Base-by-base conservation (phyloP, 1,140 invertebrate genomes). In the Streblospio benedicti region DNA sequence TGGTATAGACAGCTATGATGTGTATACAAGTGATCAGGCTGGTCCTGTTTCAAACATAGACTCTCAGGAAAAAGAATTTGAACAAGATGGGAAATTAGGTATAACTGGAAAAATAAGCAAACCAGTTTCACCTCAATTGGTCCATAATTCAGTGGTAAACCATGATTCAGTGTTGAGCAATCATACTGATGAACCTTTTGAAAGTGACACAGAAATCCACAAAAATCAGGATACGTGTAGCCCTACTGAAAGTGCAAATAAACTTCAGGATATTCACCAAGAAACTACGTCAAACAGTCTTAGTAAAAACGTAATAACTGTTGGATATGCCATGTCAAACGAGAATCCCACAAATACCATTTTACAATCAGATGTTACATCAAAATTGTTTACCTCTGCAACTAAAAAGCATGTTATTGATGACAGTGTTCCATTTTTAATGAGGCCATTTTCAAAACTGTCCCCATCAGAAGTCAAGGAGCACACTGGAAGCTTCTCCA, bases 111-210 rank as follows among this genome's bases (percentile, higher is more conserved):
- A 47, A 12, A 9, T 6, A 47, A 47, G 23, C 25, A 23, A 18
- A 23, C 45, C 25, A 2, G 23, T 47, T 47, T 9, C 45, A 47
- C 9, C 45, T 32, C 51, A 33, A 30, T 30, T 32, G 51, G 5
- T n/a, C 9, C 20, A 52, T 18, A 18, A 30, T 18, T 30, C 51
- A 20, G n/a, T 20, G 28, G 51, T 27, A 27, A 56, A 56, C 18
- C 53, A 56, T 43, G 53, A 56, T 38, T 56, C 53, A 0, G 53
- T 41, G 31, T 41, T 56, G 30, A 56, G 53, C 23, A 56, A 30
- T 43, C 53, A 56, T 20, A 38, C 53, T 12, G 38, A 18, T 25
- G 53, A 56, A 9, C 12, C 5, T 12, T 20, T 41, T 23, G 35
- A 20, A n/a, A n/a, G 53, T 56, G 25, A 32, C 27, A 30, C 50